Percentiles rank a stretch among this genome's conserved stretches.
These are phyloP conservation scores for Dipodomys spectabilis DNA, from an alignment of 2,113 vertebrate species.

Conservation along the genomic window DNA sequence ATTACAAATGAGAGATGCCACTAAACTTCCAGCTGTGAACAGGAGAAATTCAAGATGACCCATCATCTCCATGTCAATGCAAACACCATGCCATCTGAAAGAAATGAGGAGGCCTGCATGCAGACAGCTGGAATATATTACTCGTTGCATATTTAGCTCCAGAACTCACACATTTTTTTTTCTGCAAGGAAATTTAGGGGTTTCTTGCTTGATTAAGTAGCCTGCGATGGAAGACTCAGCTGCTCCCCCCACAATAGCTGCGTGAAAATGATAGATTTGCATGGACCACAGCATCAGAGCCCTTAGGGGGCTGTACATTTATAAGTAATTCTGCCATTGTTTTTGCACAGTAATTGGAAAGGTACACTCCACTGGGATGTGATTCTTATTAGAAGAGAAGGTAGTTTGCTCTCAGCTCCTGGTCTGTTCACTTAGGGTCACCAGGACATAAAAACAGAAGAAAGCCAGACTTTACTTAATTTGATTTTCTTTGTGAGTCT, in stretches of 20 bases:
- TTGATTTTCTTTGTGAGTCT: too few relatives aligned
- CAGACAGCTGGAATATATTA: constrained; percentile 72
- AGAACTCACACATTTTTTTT: constrained; percentile 23
- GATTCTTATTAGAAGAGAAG: constrained; percentile 80
- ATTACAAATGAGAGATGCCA: constrained; percentile 74
- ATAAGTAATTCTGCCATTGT: constrained; percentile 79
- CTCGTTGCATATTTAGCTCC: constrained; percentile 70
- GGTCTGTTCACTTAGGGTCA: constrained; percentile 73
- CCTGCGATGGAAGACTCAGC: constrained; percentile 65
- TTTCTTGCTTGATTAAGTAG: constrained; percentile 79
- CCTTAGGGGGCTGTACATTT: constrained; percentile 77
- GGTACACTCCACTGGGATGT: constrained; percentile 67
- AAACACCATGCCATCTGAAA: constrained; percentile 68
- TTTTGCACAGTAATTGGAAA: constrained; percentile 82
- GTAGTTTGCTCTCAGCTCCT: constrained; percentile 64
- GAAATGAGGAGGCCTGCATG: constrained; percentile 49
- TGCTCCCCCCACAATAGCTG: constrained; percentile 55
- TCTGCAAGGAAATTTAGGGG: constrained; percentile 70
- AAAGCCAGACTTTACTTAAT: background rate
- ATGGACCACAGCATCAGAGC: constrained; percentile 66
- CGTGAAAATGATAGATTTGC: constrained; percentile 74
- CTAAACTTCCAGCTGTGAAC: constrained; percentile 73
- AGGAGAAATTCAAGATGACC: constrained; percentile 80
- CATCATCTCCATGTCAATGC: constrained; percentile 73
- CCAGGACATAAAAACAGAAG: constrained; percentile 44